phyloP scores from a whole-genome alignment of 2,113 vertebrate species.

The Lepus europaeus region DNA sequence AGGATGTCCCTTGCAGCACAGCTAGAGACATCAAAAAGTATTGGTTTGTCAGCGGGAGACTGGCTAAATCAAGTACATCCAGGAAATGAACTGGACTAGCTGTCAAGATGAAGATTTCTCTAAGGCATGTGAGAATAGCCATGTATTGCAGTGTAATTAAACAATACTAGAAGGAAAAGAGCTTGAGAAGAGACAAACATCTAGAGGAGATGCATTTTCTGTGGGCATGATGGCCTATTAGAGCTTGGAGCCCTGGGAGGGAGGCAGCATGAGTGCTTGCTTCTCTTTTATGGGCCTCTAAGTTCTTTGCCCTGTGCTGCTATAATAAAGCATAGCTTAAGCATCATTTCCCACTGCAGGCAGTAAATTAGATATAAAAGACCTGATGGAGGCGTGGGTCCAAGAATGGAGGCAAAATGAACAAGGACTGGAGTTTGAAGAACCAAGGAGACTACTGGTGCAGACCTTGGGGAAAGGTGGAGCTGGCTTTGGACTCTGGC shows the following conservation, averaged over 20 bases:
- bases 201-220: not conserved
- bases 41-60: not conserved
- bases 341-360: not conserved
- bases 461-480: not conserved
- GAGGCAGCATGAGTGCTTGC: too few species aligned
- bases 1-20: not conserved
- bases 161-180: not conserved
- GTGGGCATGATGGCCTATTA: not conserved
- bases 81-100: not conserved
- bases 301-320: not conserved
- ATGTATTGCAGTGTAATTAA: not conserved
- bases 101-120: not conserved
- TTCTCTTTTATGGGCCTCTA: not conserved
- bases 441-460: too few species aligned
- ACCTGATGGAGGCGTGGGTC: not conserved
- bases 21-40: not conserved
- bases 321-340: not conserved
- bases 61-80: not conserved
- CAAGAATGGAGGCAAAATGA: not conserved
- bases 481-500: not conserved
- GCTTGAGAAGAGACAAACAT: not conserved
- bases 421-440: not conserved
- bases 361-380: not conserved
- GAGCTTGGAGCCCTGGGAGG: not conserved
- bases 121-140: not conserved